These are phyloP conservation scores for Plagodis pulveraria DNA, from an alignment of 2,888 invertebrate species.

Conservation along the genomic window DNA sequence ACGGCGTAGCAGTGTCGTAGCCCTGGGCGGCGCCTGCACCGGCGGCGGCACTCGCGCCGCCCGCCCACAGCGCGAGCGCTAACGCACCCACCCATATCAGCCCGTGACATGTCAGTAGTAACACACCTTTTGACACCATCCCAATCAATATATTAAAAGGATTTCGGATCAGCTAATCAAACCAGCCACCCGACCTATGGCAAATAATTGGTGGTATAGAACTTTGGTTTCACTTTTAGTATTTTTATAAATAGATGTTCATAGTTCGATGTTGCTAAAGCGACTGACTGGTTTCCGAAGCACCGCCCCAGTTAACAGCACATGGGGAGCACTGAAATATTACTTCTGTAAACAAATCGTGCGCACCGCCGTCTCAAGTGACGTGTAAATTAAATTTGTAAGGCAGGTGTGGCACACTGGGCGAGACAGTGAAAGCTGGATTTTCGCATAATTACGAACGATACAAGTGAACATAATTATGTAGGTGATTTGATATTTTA, in stretches of 20 bases:
- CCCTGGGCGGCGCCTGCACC: conserved; percentile 33
- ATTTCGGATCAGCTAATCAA: neutral
- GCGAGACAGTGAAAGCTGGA: conserved; percentile 48
- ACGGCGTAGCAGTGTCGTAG: conserved; percentile 76
- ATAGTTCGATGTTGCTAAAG: conserved; percentile 52
- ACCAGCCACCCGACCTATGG: neutral
- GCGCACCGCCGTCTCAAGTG: conserved; percentile 58
- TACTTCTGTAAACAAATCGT: conserved; percentile 71
- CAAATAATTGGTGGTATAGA: neutral
- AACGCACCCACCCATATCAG: conserved; percentile 60
- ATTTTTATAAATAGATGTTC: conserved; percentile 45
- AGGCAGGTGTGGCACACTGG: conserved; percentile 42
- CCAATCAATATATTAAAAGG: conserved; percentile 27
- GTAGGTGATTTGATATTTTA: too few relatives aligned
- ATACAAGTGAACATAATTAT: too few relatives aligned
- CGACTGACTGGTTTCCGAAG: conserved; percentile 63
- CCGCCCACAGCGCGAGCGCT: conserved; percentile 68
- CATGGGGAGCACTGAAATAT: conserved; percentile 69
- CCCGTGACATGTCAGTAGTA: conserved; percentile 64
- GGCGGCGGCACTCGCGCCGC: conserved; percentile 58
- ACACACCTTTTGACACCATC: conserved; percentile 60
- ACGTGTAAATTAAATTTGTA: conserved; percentile 75
- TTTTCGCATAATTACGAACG: conserved; percentile 8
- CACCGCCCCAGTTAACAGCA: conserved; percentile 67
- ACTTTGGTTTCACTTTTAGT: conserved; percentile 18